Percentiles rank a stretch among this genome's conserved stretches.
These are phyloP conservation scores for Bombus breviceps DNA, from an alignment of 1,140 invertebrate genomes.

Conservation along the genomic window DNA sequence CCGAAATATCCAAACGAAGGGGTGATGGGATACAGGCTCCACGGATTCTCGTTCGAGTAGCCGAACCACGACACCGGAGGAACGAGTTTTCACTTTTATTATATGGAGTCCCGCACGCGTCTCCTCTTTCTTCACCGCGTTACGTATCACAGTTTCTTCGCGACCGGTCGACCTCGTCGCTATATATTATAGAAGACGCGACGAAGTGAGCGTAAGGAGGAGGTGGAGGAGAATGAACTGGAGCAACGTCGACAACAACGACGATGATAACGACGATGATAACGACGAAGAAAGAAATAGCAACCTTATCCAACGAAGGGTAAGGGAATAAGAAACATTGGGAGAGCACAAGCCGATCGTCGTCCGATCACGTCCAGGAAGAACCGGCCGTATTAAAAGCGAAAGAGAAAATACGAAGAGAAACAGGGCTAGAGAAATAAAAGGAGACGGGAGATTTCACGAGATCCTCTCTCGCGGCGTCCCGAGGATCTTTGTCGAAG, in stretches of 20 bases:
- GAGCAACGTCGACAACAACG: neutral
- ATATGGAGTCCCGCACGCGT: constrained; percentile 19
- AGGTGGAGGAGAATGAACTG: neutral
- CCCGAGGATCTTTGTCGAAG: neutral
- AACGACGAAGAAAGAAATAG: neutral
- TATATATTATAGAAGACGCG: neutral
- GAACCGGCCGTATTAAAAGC: constrained; percentile 13
- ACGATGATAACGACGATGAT: neutral
- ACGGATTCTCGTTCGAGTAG: neutral
- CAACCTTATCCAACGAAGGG: constrained; percentile 4
- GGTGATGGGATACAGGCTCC: too few relatives aligned
- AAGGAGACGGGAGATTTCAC: constrained; percentile 26
- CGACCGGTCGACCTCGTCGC: neutral
- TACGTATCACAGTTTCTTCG: constrained; percentile 44
- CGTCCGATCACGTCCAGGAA: constrained; percentile 40
- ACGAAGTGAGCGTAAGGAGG: too few relatives aligned
- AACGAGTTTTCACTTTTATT: constrained; percentile 65
- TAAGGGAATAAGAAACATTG: constrained; percentile 39
- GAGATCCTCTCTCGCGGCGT: constrained; percentile 7
- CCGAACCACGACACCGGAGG: constrained; percentile 29
- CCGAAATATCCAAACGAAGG: constrained; percentile 41
- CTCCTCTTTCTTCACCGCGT: constrained; percentile 30
- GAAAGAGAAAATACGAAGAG: neutral
- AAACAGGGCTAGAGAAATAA: neutral
- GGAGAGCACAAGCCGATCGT: constrained; percentile 41